Conservation (phyloP, 2,113 vertebrate species). For the Falcunculus frontatus region DNA sequence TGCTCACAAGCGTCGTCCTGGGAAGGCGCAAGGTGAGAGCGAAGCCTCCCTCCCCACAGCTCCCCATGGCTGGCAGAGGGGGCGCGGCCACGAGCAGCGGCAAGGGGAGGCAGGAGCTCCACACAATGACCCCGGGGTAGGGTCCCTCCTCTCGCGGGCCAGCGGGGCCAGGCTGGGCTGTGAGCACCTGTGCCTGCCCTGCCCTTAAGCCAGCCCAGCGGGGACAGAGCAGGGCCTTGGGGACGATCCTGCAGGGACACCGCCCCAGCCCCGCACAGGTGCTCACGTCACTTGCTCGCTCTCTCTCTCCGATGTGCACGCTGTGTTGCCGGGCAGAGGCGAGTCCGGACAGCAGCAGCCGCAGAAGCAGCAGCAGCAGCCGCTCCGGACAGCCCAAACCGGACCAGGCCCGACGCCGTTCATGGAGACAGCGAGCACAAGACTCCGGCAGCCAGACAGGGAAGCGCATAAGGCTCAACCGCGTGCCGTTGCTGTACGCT, state of each 20-base stretch:
- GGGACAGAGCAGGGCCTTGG: background rate
- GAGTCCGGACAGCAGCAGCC: no score
- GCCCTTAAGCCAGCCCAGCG: background rate
- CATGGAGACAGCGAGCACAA: background rate
- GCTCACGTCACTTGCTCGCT: background rate
- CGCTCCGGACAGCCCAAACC: background rate
- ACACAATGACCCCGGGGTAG: no score
- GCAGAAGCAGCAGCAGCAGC: no score
- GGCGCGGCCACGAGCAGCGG: background rate
- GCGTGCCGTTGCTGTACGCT: rapidly evolving
- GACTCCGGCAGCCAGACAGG: rapidly evolving
- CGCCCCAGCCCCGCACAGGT: no score
- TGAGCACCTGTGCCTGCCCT: background rate
- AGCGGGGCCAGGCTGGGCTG: background rate
- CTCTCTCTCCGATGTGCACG: background rate
- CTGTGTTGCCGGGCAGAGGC: background rate
- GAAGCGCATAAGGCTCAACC: background rate
- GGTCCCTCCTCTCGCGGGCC: background rate
- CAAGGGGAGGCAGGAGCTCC: background rate
- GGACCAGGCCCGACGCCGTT: rapidly evolving
- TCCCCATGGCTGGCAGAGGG: background rate
- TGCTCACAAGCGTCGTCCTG: background rate
- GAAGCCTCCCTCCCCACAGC: background rate
- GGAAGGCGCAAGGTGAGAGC: background rate
- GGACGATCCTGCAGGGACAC: background rate